Evolutionary conservation across 2,888 invertebrate species (phyloP).

Genomic region (Serrognathus titanus): DNA sequence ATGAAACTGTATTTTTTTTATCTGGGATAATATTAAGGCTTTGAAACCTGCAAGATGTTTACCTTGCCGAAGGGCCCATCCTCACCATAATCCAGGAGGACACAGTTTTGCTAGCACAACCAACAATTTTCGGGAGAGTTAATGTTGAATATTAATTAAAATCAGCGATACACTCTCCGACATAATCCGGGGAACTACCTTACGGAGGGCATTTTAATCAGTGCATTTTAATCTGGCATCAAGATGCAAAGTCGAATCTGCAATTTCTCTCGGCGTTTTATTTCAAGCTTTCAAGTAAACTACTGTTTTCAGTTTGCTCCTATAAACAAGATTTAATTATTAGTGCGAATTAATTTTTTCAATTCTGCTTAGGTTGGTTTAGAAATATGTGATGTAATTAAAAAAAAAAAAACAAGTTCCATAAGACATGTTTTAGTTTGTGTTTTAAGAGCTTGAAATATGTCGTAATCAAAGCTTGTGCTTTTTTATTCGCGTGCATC

Average conservation of each 20-base stretch:
- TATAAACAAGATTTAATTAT: no score
- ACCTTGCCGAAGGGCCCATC: slow-evolving; percentile 21
- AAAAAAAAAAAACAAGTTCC: no score
- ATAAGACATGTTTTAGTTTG: no score
- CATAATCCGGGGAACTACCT: slow-evolving; percentile 1
- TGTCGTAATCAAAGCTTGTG: no score
- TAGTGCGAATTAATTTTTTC: no score
- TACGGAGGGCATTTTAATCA: slow-evolving; percentile 34
- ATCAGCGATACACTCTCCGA: slow-evolving; percentile 1
- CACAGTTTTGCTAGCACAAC: not conserved
- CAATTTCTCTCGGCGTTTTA: slow-evolving; percentile 30
- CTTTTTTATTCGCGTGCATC: no score
- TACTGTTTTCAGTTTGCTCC: no score
- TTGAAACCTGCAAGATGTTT: slow-evolving; percentile 20
- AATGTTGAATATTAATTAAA: slow-evolving; percentile 14
- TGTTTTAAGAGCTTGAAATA: no score
- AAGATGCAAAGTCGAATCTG: slow-evolving; percentile 34
- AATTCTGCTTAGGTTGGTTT: no score
- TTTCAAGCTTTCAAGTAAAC: slow-evolving; percentile 19
- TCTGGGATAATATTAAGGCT: no score
- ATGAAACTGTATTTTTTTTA: no score
- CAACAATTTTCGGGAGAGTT: slow-evolving; percentile 10
- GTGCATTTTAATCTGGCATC: slow-evolving; percentile 33
- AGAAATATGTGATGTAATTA: no score
- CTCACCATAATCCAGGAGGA: slow-evolving; percentile 23